These are phyloP conservation scores for Aselliscus stoliczkanus DNA, from an alignment of 2,797 vertebrate species.

Conservation along the genomic window DNA sequence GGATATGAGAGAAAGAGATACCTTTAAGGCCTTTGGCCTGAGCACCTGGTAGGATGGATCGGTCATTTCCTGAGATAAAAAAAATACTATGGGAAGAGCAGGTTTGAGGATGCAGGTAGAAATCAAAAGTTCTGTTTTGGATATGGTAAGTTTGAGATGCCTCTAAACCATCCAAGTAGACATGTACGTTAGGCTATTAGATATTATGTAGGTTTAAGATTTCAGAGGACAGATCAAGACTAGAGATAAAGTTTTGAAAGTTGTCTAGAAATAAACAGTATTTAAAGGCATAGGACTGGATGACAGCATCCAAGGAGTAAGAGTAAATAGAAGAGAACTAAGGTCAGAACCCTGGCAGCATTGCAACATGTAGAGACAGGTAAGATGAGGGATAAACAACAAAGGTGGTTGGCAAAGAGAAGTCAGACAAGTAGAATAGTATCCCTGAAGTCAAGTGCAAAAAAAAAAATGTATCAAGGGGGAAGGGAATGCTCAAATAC, in stretches of 20 bases:
- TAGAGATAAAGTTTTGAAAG: background rate
- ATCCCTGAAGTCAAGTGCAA: background rate
- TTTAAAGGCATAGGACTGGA: background rate
- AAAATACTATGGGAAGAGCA: background rate
- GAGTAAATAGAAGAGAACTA: background rate
- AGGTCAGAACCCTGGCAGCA: background rate
- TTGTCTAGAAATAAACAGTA: background rate
- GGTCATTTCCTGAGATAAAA: background rate
- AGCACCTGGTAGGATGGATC: background rate
- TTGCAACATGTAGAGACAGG: background rate
- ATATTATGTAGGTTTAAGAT: background rate
- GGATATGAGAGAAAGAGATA: background rate
- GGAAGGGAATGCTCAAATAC: background rate
- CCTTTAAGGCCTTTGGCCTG: background rate
- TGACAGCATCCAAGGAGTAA: background rate
- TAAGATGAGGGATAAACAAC: background rate
- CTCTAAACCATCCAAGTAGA: background rate
- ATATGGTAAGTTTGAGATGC: background rate
- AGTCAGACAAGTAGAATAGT: background rate
- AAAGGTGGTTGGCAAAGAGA: background rate
- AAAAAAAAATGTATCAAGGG: background rate
- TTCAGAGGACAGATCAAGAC: background rate
- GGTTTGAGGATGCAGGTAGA: background rate
- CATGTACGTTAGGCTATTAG: background rate
- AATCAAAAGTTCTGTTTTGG: background rate